Conservation (phyloP, 2,113 vertebrate genomes). For the Centropus unirufus region DNA sequence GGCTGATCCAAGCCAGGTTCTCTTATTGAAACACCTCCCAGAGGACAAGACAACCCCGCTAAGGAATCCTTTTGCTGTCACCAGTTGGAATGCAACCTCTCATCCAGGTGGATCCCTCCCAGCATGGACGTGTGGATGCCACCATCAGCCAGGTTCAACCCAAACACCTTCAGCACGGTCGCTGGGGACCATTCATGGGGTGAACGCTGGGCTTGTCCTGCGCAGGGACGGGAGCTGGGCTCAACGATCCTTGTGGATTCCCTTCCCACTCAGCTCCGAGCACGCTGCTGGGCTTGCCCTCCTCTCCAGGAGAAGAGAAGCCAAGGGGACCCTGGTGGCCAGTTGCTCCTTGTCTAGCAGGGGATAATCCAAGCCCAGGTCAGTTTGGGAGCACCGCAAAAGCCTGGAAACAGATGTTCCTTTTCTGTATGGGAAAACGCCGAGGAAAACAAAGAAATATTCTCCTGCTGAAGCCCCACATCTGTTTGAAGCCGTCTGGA, state of each 20-base stretch:
- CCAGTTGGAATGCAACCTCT: fast-evolving
- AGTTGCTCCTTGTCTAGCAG: not conserved
- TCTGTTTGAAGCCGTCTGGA: constrained; percentile 72
- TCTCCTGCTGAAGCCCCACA: constrained; percentile 66
- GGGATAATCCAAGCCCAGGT: not conserved
- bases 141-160: fast-evolving
- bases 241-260: no score
- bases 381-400: not conserved
- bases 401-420: constrained; percentile 63
- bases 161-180: fast-evolving
- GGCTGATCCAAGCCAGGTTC: no score
- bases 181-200: no score
- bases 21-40: not conserved
- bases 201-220: no score
- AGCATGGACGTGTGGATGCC: fast-evolving
- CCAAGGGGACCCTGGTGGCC: not conserved
- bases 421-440: constrained; percentile 57
- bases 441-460: constrained; percentile 69
- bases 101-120: fast-evolving
- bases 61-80: not conserved
- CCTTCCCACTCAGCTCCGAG: no score
- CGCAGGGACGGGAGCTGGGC: no score
- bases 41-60: not conserved
- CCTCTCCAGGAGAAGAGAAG: not conserved
- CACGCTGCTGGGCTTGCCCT: not conserved